Base-by-base conservation (phyloP, 2,113 vertebrate genomes). In the Furnarius figulus region DNA sequence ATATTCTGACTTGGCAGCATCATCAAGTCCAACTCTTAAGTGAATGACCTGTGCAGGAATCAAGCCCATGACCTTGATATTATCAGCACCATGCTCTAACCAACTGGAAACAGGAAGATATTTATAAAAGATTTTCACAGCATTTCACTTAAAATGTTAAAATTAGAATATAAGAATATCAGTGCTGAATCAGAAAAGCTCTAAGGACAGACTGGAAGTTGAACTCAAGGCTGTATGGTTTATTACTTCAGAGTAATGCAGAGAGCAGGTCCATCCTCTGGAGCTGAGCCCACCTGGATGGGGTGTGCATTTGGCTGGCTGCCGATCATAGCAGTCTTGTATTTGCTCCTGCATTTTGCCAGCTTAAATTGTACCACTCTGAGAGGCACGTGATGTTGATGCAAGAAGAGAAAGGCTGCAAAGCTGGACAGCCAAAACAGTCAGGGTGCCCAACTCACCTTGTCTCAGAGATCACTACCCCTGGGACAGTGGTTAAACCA, bases 321-420 rank as follows among this genome's bases (percentile, higher is more conserved):
- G 52, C 12, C 28, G n/a, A 14, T 85, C 44, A 28, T 1, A 13
- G 35, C 35, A 74, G 7, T 30, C 39, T 24, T 18, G 21, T 27
- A 14, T 66, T 82, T 73, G 44, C 67, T 76, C 11, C 35, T 61
- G 49, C 59, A 5, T 94, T 87, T 75, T 72, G 35, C 33, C 4
- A 2, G 18, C 1, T 1, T 39, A 12, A 6, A 3, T 55, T 3
- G 0, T 46, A 63, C 52, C 42, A 46, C 25, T 35, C n/a, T 68
- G 44, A 76, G 67, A 72, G 49, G 49, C 63, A 37, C 0, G 0
- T 46, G 50, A 6, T 62, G 28, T 13, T 56, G 55, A 49, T 35
- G 35, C 0, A 1, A 42, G 61, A 82, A 61, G 14, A 46, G 50
- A 58, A 66, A 59, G 27, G 18, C 71, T 33, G 39, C 20, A 30